A percentile compares a stretch with the other conserved stretches of the same genome.
Evolutionary conservation across 2,797 vertebrate species (phyloP).

Genomic region (Margarornis squamiger): DNA sequence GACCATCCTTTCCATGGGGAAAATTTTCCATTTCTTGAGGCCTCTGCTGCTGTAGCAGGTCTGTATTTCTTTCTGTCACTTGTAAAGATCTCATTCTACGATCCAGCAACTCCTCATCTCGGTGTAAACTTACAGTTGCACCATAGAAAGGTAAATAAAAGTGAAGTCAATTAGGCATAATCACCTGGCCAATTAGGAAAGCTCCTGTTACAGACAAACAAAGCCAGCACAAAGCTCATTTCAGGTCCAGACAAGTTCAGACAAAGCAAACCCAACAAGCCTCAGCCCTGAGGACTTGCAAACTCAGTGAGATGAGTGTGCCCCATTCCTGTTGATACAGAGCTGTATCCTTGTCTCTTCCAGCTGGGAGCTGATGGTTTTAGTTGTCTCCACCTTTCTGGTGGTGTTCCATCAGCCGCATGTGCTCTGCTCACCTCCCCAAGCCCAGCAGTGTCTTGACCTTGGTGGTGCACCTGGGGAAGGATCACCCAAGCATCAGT

Average conservation of each 20-base stretch:
- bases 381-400: not conserved
- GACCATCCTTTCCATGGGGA: not conserved
- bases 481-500: not conserved
- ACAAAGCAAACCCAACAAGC: not conserved
- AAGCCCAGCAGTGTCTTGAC: not conserved
- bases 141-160: not conserved
- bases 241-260: not conserved
- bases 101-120: not conserved
- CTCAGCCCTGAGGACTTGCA: not conserved
- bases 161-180: not conserved
- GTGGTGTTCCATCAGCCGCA: not conserved
- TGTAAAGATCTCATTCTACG: not conserved
- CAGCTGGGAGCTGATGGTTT: not conserved
- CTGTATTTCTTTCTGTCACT: not conserved
- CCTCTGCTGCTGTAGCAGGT: fast-evolving
- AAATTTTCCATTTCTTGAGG: not conserved
- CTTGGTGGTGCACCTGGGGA: not conserved
- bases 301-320: not conserved
- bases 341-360: not conserved
- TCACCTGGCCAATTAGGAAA: not conserved
- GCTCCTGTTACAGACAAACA: not conserved
- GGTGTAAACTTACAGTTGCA: not conserved
- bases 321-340: not conserved
- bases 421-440: not conserved
- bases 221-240: not conserved